phyloP scores from a whole-genome alignment of 2,888 invertebrate species.

The Tipula lateralis region DNA sequence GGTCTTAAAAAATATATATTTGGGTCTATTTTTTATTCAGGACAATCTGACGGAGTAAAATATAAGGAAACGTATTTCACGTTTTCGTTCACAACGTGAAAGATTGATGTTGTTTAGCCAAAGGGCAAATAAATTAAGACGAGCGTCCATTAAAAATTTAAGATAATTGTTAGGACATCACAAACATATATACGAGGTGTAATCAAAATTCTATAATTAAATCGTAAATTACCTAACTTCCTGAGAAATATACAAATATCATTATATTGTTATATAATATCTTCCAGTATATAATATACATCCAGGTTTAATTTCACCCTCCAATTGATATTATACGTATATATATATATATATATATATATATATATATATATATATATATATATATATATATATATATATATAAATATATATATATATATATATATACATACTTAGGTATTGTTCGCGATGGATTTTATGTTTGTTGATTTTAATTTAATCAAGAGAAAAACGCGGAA shows the following conservation, averaged over 20 bases:
- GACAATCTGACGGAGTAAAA: no score
- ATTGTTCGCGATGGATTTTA: background rate
- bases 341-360: background rate
- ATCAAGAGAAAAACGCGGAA: background rate
- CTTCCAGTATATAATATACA: background rate
- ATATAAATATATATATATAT: no score
- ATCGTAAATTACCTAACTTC: background rate
- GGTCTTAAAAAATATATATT: no score
- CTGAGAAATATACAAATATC: background rate
- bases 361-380: no score
- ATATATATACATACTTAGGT: background rate
- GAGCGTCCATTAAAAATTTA: background rate
- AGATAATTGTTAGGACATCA: background rate
- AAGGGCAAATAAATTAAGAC: background rate
- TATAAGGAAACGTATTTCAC: no score
- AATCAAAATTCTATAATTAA: background rate
- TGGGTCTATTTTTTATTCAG: no score
- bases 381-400: no score
- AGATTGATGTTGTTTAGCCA: background rate
- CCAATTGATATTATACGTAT: background rate
- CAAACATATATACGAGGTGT: background rate
- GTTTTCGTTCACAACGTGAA: no score
- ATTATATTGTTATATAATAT: background rate
- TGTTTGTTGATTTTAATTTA: background rate
- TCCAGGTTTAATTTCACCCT: background rate